phyloP scores from a whole-genome alignment of 2,888 invertebrate genomes.

The Eumerus sabulonum region DNA sequence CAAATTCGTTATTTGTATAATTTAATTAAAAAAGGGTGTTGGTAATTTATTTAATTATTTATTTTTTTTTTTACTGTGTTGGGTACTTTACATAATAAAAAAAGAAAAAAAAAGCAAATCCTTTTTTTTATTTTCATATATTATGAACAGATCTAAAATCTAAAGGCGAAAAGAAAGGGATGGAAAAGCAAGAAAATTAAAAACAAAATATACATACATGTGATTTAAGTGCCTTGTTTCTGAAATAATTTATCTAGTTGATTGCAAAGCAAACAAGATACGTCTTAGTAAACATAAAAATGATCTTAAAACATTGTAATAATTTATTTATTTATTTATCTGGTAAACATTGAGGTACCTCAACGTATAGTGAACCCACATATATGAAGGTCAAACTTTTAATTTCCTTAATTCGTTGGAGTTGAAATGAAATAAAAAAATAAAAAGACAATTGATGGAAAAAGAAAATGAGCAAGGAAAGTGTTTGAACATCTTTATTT shows the following conservation, averaged over 20 bases:
- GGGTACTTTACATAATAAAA: constrained; percentile 45
- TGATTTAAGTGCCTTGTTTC: constrained; percentile 70
- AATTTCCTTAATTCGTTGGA: constrained; percentile 28
- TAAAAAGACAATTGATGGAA: constrained; percentile 18
- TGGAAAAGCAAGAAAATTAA: constrained; percentile 11
- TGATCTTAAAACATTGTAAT: constrained; percentile 65
- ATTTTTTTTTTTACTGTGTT: constrained; percentile 59
- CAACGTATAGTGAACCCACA: constrained; percentile 61
- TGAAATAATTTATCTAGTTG: constrained; percentile 68
- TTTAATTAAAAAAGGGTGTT: constrained; percentile 44
- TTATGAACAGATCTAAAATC: constrained; percentile 58
- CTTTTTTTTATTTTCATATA: constrained; percentile 64
- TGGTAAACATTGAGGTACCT: constrained; percentile 62
- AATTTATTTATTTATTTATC: constrained; percentile 69
- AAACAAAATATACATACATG: constrained; percentile 56
- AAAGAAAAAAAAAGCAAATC: constrained; percentile 21
- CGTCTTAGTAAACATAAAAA: constrained; percentile 64
- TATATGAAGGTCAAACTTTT: constrained; percentile 64
- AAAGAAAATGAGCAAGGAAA: constrained; percentile 23
- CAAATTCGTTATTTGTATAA: constrained; percentile 57
- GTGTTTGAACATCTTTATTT: constrained; percentile 63
- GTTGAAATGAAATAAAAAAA: constrained; percentile 28
- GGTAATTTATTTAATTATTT: constrained; percentile 63
- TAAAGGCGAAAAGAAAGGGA: constrained; percentile 1
- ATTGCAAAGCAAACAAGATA: constrained; percentile 64